Base-by-base conservation (phyloP, 2,888 invertebrate species). In the Pasiphila rectangulata region DNA sequence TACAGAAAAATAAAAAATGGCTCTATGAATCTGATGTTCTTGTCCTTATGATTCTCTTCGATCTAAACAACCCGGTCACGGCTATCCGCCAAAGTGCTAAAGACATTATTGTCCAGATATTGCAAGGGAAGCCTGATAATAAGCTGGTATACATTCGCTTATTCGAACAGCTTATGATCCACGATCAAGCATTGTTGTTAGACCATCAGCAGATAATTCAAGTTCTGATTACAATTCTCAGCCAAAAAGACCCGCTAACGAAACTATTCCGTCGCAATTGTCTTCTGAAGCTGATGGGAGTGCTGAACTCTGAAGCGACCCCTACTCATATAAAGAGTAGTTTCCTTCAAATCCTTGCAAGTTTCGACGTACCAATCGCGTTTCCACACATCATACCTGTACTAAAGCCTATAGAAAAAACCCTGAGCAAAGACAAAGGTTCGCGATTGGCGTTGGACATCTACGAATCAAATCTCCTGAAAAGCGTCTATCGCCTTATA, bases 171-270 rank as follows among this genome's bases (percentile, higher is more conserved):
- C 52, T 93, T 0, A 46, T 76, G n/a, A 56, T 66, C 2, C 88
- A 90, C 29, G 80, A 79, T 49, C 79, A 90, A 42, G 95, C 94
- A 67, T 82, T 95, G 25, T 56, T 90, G 17, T 71, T 93, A 51
- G 95, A 95, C 62, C 77, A 90, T 23, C 91, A 93, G 52, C 94
- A 95, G 67, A 74, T 94, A 10, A 83, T 91, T 0, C 77, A 93
- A 24, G 81, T 92, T 12, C 67, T 95, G 1, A 92, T 91, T 55
- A 92, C 91, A 6, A 76, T 93, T 42, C 58, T 94, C 0, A 90
- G 90, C 0, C 85, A 90, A 3, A 89, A 90, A 58, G 83, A 87
- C 3, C 72, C 88, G 15, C 89, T 85, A 0, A 78, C 56, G 25
- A 88, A 76, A 59, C 45, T 75, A 21, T 84, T 87, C 24, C 73